Percentiles rank a stretch among this genome's conserved stretches.
Evolutionary conservation across 2,113 vertebrate species (phyloP).

Genomic region (Dascyllus trimaculatus): DNA sequence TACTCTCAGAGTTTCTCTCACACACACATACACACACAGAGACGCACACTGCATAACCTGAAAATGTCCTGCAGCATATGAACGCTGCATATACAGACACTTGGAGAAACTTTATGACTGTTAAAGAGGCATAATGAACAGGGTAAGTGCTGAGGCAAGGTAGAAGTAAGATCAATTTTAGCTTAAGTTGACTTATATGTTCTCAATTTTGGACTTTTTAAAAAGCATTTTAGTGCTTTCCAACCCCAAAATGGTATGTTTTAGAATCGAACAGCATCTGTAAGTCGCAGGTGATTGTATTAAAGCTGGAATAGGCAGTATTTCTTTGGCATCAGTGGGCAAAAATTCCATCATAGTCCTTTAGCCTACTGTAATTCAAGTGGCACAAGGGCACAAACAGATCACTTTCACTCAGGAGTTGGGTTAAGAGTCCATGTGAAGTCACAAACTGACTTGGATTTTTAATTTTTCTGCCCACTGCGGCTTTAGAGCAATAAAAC

Average conservation of each 20-base stretch:
- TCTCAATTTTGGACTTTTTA: conserved; percentile 1
- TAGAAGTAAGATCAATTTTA: conserved; percentile 4
- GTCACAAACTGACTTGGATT: no score
- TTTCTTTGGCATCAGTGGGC: no score
- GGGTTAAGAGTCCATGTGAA: no score
- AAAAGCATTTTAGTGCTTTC: neutral
- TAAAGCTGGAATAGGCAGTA: no score
- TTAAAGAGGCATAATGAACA: conserved; percentile 16
- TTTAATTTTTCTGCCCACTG: no score
- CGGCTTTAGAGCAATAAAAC: no score
- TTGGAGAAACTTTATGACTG: conserved; percentile 3
- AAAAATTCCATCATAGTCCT: no score
- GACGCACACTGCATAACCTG: neutral
- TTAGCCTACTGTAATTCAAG: no score
- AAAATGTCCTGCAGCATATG: neutral
- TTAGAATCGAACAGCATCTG: neutral
- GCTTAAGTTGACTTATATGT: neutral
- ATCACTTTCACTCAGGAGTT: no score
- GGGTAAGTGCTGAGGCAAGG: conserved; percentile 6
- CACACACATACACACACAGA: neutral
- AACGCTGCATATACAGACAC: neutral
- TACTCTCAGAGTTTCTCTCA: neutral
- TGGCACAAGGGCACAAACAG: no score
- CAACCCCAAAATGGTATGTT: neutral
- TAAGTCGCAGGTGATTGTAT: neutral